phyloP scores from a whole-genome alignment of 2,797 vertebrate species.

The Lepidocolaptes lacrymiger region DNA sequence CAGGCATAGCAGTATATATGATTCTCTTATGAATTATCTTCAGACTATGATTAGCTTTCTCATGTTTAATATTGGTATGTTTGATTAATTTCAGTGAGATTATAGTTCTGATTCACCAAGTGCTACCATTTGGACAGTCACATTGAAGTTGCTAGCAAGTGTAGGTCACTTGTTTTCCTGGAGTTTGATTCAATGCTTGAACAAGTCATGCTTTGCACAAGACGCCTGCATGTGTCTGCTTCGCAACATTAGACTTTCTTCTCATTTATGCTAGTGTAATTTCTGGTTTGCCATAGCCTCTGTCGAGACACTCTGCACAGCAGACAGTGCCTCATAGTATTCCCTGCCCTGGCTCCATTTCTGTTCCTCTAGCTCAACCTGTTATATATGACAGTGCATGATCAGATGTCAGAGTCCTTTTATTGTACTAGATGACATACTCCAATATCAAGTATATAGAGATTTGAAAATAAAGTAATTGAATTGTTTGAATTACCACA shows the following conservation, averaged over 20 bases:
- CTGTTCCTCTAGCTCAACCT: background rate
- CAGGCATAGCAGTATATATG: background rate
- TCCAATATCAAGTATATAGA: background rate
- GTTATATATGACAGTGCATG: background rate
- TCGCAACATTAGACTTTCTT: background rate
- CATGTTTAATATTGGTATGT: background rate
- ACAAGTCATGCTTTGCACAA: background rate
- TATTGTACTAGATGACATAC: background rate
- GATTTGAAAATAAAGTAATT: background rate
- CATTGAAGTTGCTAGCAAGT: background rate
- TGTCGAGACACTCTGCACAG: rapidly evolving
- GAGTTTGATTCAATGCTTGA: background rate
- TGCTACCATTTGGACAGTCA: background rate
- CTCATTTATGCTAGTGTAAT: background rate
- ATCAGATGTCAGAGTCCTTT: background rate
- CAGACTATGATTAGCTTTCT: background rate
- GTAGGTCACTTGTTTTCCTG: background rate
- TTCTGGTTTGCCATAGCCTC: background rate
- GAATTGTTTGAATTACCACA: background rate
- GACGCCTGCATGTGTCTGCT: background rate
- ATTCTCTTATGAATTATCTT: background rate
- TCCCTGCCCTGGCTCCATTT: background rate
- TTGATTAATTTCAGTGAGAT: background rate
- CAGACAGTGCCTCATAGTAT: background rate
- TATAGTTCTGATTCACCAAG: background rate